phyloP scores from a whole-genome alignment of 2,888 invertebrate species.

The Lasioglossum pauxillum region DNA sequence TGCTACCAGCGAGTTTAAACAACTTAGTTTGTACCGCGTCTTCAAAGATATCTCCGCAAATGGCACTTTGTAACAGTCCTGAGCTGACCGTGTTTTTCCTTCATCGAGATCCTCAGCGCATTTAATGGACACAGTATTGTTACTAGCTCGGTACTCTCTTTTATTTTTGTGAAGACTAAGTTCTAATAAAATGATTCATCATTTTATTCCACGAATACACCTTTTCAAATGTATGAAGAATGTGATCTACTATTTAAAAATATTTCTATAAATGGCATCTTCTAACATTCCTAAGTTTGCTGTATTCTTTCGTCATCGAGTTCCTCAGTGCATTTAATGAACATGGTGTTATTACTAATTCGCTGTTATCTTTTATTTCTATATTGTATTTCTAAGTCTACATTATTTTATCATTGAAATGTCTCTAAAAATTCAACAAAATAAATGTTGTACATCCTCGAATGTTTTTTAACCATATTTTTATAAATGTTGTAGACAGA shows the following conservation, averaged over 20 bases:
- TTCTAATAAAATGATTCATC: background rate
- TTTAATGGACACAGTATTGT: background rate
- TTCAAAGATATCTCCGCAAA: constrained; percentile 49
- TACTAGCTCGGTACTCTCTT: background rate
- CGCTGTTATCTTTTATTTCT: background rate
- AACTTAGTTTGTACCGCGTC: constrained; percentile 67
- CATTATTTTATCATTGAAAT: background rate
- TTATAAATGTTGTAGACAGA: background rate
- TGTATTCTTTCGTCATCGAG: too few species aligned
- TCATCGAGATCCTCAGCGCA: background rate
- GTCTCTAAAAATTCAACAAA: background rate
- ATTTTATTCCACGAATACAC: too few species aligned
- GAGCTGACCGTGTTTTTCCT: background rate
- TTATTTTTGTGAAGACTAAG: background rate
- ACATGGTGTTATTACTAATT: background rate
- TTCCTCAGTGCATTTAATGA: background rate
- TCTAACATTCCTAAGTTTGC: too few species aligned
- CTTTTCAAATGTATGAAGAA: too few species aligned
- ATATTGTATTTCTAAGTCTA: too few species aligned
- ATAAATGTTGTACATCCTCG: too few species aligned
- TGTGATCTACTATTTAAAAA: too few species aligned
- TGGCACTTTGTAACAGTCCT: constrained; percentile 18
- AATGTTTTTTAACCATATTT: background rate
- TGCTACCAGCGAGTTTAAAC: constrained; percentile 58
- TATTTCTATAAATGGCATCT: too few species aligned